phyloP scores from a whole-genome alignment of 2,888 invertebrate species.

The Cremastinae sp. region DNA sequence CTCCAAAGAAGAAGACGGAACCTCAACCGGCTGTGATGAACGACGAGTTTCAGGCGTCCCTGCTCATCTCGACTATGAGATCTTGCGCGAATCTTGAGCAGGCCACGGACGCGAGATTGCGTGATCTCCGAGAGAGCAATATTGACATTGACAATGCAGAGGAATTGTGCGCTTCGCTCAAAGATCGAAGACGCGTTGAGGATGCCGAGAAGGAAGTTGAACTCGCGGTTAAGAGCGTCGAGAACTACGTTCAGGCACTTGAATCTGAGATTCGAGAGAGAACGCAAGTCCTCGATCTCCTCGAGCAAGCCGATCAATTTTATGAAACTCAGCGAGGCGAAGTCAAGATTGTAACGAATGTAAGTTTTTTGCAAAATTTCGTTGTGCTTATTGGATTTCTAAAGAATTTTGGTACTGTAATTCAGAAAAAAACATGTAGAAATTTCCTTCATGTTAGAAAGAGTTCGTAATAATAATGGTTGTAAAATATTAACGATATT shows the following conservation, averaged over 20 bases:
- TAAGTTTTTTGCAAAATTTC: slow-evolving; percentile 82
- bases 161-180: slow-evolving; percentile 88
- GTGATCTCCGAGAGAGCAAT: slow-evolving; percentile 84
- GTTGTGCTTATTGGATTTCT: neutral
- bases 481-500: no score
- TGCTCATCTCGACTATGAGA: slow-evolving; percentile 77
- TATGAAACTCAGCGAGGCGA: slow-evolving; percentile 95
- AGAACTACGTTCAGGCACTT: slow-evolving; percentile 89
- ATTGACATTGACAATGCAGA: slow-evolving; percentile 89
- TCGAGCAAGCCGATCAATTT: slow-evolving; percentile 92
- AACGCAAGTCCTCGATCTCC: slow-evolving; percentile 87
- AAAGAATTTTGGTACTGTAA: neutral
- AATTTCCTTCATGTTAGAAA: neutral
- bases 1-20: slow-evolving; percentile 86
- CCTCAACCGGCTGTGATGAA: slow-evolving; percentile 80
- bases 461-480: no score
- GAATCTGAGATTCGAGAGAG: slow-evolving; percentile 92
- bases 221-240: slow-evolving; percentile 89
- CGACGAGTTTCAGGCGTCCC: slow-evolving; percentile 88
- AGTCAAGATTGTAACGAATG: slow-evolving; percentile 97
- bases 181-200: slow-evolving; percentile 92
- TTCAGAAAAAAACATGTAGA: neutral
- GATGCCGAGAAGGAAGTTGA: slow-evolving; percentile 94
- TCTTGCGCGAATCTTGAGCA: slow-evolving; percentile 76
- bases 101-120: slow-evolving; percentile 76